Conservation (phyloP, 2,888 invertebrate species). For the Linyphia triangularis region DNA sequence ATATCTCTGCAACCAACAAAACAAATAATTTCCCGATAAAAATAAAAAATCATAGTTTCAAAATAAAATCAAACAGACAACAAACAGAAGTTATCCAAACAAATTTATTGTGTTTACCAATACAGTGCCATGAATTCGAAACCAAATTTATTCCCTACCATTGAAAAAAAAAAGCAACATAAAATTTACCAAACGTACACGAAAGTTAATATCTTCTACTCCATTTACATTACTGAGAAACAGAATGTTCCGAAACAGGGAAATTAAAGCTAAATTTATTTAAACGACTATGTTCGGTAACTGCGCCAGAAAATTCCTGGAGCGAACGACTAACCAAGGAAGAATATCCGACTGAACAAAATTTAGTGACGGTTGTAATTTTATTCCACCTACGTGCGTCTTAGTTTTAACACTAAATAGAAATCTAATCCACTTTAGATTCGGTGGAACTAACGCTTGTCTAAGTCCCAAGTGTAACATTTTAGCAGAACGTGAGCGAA, state of each 20-base stretch:
- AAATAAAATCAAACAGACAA: no score
- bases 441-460: conserved; percentile 44
- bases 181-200: background rate
- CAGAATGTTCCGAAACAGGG: conserved; percentile 3
- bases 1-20: no score
- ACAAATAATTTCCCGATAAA: no score
- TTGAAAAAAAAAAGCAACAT: background rate
- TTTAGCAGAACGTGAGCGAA: conserved; percentile 52
- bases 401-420: conserved; percentile 71
- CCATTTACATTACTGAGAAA: conserved; percentile 22
- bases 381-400: conserved; percentile 69
- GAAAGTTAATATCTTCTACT: background rate
- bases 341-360: conserved; percentile 29
- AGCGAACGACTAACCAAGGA: background rate
- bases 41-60: no score
- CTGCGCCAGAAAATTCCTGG: background rate
- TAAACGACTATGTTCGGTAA: conserved; percentile 13
- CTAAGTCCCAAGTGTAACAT: conserved; percentile 56
- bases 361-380: conserved; percentile 58
- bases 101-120: no score
- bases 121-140: background rate
- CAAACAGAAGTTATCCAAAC: no score
- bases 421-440: conserved; percentile 72
- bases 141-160: background rate
- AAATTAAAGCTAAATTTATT: conserved; percentile 40